phyloP scores from a whole-genome alignment of 1,140 invertebrate genomes.

The Drosophila seguyi region DNA sequence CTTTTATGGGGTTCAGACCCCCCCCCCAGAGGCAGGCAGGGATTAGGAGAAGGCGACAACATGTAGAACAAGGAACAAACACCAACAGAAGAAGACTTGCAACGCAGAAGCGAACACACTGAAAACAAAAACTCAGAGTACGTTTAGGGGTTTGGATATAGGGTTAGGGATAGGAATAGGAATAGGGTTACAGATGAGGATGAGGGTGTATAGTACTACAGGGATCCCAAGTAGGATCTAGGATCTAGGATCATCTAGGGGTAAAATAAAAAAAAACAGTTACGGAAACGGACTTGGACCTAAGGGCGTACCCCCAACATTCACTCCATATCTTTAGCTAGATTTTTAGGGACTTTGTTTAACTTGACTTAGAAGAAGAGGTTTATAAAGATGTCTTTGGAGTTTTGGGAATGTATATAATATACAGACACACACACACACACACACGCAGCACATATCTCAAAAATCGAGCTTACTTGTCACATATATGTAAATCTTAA shows the following conservation, averaged over 20 bases:
- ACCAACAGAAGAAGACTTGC: slow-evolving; percentile 55
- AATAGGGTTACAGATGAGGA: not conserved
- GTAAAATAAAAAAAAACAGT: not conserved
- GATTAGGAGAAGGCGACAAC: slow-evolving; percentile 22
- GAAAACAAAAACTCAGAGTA: slow-evolving; percentile 31
- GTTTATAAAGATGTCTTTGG: not conserved
- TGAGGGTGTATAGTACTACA: not conserved
- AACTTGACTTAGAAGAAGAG: not conserved
- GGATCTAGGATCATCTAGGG: not conserved
- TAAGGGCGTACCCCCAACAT: not conserved
- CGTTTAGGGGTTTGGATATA: not conserved
- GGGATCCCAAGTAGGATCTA: not conserved
- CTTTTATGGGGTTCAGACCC: not conserved
- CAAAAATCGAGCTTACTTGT: slow-evolving; percentile 9
- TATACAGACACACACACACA: not conserved
- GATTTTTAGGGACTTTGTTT: not conserved
- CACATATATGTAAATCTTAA: slow-evolving; percentile 10
- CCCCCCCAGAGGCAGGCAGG: not conserved
- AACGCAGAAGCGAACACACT: slow-evolving; percentile 41
- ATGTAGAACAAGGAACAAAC: slow-evolving; percentile 46
- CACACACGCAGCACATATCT: not conserved
- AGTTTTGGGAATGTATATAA: not conserved
- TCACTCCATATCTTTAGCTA: not conserved
- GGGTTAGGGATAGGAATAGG: not conserved
- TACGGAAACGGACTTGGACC: not conserved